These are phyloP conservation scores for Byasa hedistus DNA, from an alignment of 2,888 invertebrate species.

Conservation along the genomic window DNA sequence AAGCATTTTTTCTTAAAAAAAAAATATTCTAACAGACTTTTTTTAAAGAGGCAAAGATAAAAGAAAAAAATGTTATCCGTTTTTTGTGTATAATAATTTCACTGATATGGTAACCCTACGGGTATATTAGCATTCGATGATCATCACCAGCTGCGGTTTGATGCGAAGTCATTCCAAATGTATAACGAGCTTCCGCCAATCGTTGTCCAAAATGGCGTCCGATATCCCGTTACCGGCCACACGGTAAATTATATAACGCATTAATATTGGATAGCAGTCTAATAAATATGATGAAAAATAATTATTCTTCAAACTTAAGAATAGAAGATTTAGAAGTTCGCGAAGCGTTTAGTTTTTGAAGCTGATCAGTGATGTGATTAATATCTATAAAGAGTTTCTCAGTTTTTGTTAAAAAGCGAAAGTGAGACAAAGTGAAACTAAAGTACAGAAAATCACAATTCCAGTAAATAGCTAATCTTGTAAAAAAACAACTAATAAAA, in stretches of 20 bases:
- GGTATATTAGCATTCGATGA: conserved; percentile 51
- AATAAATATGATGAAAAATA: no score
- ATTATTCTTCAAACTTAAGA: no score
- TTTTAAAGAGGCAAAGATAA: background rate
- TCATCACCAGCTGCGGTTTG: conserved; percentile 43
- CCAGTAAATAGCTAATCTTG: background rate
- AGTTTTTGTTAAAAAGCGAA: background rate
- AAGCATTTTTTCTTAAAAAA: no score
- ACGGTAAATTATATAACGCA: conserved; percentile 16
- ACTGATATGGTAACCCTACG: conserved; percentile 6
- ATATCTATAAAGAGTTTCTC: background rate
- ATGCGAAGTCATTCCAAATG: conserved; percentile 59
- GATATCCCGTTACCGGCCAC: conserved; percentile 38
- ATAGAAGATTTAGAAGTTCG: no score
- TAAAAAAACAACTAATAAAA: background rate
- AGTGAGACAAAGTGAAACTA: background rate
- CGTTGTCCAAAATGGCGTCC: conserved; percentile 47
- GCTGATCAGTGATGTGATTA: no score
- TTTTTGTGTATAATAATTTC: background rate
- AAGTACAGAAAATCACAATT: background rate
- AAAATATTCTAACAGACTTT: no score
- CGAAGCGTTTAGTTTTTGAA: no score
- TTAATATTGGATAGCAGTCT: background rate
- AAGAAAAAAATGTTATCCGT: background rate
- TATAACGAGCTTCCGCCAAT: conserved; percentile 53